Evolutionary conservation across 2,888 invertebrate genomes (phyloP), one percentile per base, ranked within the genome.

Genomic region (Erebia epiphron): DNA sequence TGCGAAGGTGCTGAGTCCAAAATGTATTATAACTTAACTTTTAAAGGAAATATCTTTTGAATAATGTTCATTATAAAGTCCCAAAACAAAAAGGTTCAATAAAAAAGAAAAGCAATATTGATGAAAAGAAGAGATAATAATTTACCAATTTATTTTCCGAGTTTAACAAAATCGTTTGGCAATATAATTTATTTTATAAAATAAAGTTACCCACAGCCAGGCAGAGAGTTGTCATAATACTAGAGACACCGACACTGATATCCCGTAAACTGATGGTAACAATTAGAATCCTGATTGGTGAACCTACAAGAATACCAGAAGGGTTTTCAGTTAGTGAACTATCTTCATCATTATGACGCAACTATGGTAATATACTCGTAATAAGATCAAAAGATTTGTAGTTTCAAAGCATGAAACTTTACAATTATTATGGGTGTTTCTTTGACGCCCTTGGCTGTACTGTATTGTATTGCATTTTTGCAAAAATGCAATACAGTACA

Each of bases 61-160:
- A 35, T 35, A 35, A 35, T 35, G 26, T 26, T 57, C 13, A 57
- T 57, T 26, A n/a, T n/a, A 26, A 57, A 1, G 26, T 21, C 14
- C 13, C 56, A 57, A 21, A 57, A 26, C 56, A 54, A 57, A 21
- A 57, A 21, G 21, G 26, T 26, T n/a, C n/a, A 60, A 60, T 16
- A 41, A 60, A 58, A 58, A 41, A 35, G 11, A 14, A n/a, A 60
- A 58, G 57, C 57, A 60, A 60, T 60, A 60, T 60, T 43, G 61
- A 61, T 61, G 61, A 61, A 61, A 61, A 54, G 18, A 16, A 16
- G 10, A 61, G 41, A 62, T 46, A 49, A 46, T 49, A 49, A 46
- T 49, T 62, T 21, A 62, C 62, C 43, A 61, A 61, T 61, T 62
- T 49, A 49, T 62, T 62, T 62, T 49, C 46, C 18, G 14, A 62